Evolutionary conservation across 2,888 invertebrate genomes (phyloP).

Genomic region (Himalopsyche anomala): DNA sequence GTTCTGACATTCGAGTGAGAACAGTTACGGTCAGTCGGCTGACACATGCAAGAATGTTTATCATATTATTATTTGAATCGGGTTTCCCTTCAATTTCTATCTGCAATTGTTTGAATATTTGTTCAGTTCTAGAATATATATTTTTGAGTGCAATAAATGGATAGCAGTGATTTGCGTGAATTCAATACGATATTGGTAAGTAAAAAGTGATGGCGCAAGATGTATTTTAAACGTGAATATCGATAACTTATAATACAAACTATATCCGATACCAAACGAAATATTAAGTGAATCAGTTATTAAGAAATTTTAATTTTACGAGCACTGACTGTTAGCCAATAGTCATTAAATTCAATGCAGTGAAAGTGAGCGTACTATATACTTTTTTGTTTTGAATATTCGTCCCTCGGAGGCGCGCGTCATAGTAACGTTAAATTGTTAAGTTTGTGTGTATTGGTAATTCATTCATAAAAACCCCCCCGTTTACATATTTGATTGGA

Average conservation of each 20-base stretch:
- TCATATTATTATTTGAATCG: background rate
- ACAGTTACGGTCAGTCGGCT: background rate
- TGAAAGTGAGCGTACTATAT: no score
- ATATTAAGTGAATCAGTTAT: no score
- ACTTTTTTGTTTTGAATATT: no score
- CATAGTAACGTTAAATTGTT: background rate
- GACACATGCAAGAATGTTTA: conserved; percentile 31
- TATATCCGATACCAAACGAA: no score
- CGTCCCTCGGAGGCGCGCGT: no score
- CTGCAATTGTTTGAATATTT: no score
- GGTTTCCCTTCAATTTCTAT: background rate
- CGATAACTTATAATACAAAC: no score
- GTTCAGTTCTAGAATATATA: no score
- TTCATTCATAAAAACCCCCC: conserved; percentile 10
- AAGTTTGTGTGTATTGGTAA: background rate
- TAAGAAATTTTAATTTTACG: no score
- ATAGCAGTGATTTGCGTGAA: conserved; percentile 16
- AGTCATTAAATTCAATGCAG: no score
- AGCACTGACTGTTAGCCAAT: no score
- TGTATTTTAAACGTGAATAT: no score
- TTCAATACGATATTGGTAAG: conserved; percentile 37
- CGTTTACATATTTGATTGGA: background rate
- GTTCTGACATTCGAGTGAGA: conserved; percentile 35
- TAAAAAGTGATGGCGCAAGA: background rate
- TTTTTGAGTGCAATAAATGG: background rate